These are phyloP conservation scores for Busseola fusca DNA, from an alignment of 2,888 invertebrate species.

Conservation along the genomic window DNA sequence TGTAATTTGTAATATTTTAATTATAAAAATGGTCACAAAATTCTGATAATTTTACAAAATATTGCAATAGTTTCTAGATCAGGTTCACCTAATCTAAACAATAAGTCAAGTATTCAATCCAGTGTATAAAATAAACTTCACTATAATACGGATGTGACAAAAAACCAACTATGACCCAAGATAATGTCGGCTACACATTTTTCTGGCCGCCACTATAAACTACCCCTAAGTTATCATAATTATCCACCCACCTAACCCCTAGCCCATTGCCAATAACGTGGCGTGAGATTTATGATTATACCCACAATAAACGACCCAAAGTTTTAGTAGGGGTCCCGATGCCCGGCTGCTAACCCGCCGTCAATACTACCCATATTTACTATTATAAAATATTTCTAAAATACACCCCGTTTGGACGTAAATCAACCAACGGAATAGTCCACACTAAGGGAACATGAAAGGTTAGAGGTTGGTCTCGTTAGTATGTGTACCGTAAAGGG, in stretches of 20 bases:
- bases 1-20: not conserved
- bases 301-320: conserved; percentile 72
- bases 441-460: conserved; percentile 51
- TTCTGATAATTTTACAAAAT: not conserved
- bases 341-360: conserved; percentile 67
- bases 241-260: conserved; percentile 68
- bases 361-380: conserved; percentile 63
- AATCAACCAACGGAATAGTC: conserved; percentile 58
- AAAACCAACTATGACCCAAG: conserved; percentile 9
- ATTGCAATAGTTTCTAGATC: no score
- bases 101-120: not conserved
- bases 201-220: conserved; percentile 39
- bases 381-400: conserved; percentile 63
- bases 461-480: conserved; percentile 56
- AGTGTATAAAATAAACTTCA: not conserved
- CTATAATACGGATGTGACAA: not conserved
- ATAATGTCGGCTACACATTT: conserved; percentile 34
- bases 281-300: conserved; percentile 76
- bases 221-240: conserved; percentile 70
- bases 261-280: conserved; percentile 72
- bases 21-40: not conserved
- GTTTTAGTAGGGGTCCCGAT: conserved; percentile 68
- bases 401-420: conserved; percentile 58
- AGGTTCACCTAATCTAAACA: not conserved
- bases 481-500: conserved; percentile 46